These are phyloP conservation scores for Eufriesea mexicana DNA, from an alignment of 1,140 invertebrate species.

Conservation along the genomic window DNA sequence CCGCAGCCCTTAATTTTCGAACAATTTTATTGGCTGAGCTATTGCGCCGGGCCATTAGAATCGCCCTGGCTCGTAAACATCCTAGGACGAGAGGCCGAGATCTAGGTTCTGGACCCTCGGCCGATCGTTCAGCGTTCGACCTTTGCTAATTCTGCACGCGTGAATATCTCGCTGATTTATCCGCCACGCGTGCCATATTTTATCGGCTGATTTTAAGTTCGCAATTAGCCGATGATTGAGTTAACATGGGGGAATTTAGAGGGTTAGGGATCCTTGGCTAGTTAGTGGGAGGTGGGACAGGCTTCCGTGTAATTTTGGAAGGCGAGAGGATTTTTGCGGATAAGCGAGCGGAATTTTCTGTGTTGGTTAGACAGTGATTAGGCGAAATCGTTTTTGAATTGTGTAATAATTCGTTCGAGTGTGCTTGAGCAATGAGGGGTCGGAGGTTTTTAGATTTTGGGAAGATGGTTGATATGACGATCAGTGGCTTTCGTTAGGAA, in stretches of 20 bases:
- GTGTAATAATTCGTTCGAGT: no score
- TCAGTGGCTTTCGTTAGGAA: no score
- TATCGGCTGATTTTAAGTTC: conserved; percentile 19
- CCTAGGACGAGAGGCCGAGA: background rate
- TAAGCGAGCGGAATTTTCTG: background rate
- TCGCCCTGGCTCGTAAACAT: background rate
- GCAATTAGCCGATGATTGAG: conserved; percentile 33
- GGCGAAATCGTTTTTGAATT: no score
- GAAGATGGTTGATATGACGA: no score
- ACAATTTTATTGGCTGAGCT: background rate
- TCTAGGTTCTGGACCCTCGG: no score
- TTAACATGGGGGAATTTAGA: conserved; percentile 6
- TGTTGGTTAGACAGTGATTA: background rate
- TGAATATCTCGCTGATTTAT: background rate
- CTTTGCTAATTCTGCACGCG: background rate
- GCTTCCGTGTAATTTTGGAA: conserved; percentile 13
- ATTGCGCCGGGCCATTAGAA: background rate
- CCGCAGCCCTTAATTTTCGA: background rate
- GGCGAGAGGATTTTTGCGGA: background rate
- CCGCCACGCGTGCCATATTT: background rate
- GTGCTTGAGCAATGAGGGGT: no score
- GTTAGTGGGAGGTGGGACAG: no score
- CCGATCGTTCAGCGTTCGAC: background rate
- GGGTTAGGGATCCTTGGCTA: no score
- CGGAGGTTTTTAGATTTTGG: no score